Evolutionary conservation across 1,140 invertebrate genomes (phyloP), one percentile per base, ranked within the genome.

Genomic region (Pseudomyrmex sp.): DNA sequence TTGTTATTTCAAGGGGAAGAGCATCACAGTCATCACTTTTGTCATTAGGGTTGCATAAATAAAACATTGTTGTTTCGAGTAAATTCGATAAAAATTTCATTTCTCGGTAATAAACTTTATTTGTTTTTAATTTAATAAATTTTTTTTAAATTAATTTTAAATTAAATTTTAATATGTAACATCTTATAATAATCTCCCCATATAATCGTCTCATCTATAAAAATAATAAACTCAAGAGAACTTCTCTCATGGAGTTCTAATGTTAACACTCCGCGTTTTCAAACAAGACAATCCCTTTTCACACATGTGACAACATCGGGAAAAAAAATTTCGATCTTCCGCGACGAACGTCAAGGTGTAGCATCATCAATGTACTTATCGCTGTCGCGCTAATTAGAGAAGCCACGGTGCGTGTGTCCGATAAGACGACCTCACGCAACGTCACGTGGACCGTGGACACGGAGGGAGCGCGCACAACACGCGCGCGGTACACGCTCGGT

Each of bases 361-460:
- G 2, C 35, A 1, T 50, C 18, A 35, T 35, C 35, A 4, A 54
- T 4, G 46, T 23, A n/a, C n/a, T 62, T 12, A 3, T 52, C 13
- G 12, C 58, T 58, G 8, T 70, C 7, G 54, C 3, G 7, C 12
- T 72, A 80, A 80, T 80, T 80, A 79, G 52, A 48, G 35, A 59
- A 18, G n/a, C n/a, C 56, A 69, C 35, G 44, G 44, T 18, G 59
- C 10, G 52, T 69, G 20, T 44, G 65, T 15, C 15, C 66, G 76
- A 80, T 80, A 80, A 89, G 73, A 54, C 62, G 87, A 85, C 58
- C 79, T 88, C 87, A 84, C 88, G 88, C 84, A 88, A 88, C 61
- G 87, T 83, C 88, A 86, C 84, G 88, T 89, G 79, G 63, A 82
- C 35, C 65, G 62, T 68, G 80, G 59, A 69, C 26, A 65, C 44